Evolutionary conservation across 2,888 invertebrate genomes (phyloP).

Genomic region (Cordilura impudica): DNA sequence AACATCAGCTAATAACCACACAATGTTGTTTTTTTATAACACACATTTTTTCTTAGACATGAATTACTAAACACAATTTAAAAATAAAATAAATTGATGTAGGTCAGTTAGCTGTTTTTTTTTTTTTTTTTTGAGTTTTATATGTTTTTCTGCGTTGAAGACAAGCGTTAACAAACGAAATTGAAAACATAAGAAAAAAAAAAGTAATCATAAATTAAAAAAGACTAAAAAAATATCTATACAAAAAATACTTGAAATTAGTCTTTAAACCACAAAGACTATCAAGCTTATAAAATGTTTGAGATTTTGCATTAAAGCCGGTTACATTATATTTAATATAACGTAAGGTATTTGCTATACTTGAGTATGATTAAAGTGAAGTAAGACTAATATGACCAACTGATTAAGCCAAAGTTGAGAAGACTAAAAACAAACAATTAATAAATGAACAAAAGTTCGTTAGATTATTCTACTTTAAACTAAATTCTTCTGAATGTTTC

Average conservation of each 20-base stretch:
- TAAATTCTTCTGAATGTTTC: too few species aligned
- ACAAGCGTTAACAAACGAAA: constrained; percentile 1
- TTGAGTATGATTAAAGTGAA: too few species aligned
- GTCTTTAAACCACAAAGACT: not conserved
- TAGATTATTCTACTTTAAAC: too few species aligned
- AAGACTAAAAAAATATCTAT: too few species aligned
- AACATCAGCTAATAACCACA: not conserved
- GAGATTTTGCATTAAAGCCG: constrained; percentile 10
- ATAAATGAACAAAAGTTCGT: too few species aligned
- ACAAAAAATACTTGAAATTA: not conserved
- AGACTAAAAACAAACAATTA: too few species aligned
- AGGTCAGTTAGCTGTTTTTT: constrained; percentile 55
- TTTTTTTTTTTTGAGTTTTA: not conserved
- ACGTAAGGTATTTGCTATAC: constrained; percentile 16
- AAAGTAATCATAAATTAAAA: not conserved
- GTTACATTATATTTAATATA: constrained; percentile 3
- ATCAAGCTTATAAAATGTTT: constrained; percentile 31
- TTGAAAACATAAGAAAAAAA: not conserved
- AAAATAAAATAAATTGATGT: constrained; percentile 44
- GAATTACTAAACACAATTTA: not conserved
- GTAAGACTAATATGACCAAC: too few species aligned
- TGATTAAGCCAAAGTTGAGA: too few species aligned
- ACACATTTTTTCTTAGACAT: constrained; percentile 7
- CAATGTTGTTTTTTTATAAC: constrained; percentile 1
- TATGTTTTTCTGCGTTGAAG: not conserved